Conservation (phyloP, 2,797 vertebrate genomes). For the Etheostoma perlongum region DNA sequence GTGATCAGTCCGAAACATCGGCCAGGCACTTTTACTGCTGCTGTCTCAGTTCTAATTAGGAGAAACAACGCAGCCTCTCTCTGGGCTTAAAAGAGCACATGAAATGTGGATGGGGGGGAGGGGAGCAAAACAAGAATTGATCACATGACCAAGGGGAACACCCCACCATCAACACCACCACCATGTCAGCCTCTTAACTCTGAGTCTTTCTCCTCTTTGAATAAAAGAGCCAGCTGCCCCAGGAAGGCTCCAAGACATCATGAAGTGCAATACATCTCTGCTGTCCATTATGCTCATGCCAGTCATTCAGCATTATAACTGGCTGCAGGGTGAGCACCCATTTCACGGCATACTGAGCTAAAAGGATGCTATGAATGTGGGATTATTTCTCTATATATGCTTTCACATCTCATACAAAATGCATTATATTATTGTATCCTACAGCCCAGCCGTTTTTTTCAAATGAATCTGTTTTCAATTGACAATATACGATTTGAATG, state of each 20-base stretch:
- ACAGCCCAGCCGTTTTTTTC: conserved; percentile 9
- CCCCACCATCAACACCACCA: conserved; percentile 19
- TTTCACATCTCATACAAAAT: conserved; percentile 35
- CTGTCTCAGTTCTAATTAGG: conserved; percentile 75
- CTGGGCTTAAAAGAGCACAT: conserved; percentile 56
- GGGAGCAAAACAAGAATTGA: conserved; percentile 24
- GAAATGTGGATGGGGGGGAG: conserved; percentile 13
- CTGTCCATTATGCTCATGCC: conserved; percentile 41
- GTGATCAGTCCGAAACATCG: conserved; percentile 63
- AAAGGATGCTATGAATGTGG: conserved; percentile 32
- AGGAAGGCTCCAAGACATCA: conserved; percentile 48
- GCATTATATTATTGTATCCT: conserved; percentile 35
- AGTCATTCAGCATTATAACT: conserved; percentile 34
- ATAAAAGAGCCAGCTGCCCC: conserved; percentile 49
- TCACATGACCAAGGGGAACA: conserved; percentile 48
- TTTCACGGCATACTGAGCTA: conserved; percentile 33
- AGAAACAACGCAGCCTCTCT: conserved; percentile 51
- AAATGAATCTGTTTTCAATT: conserved; percentile 14
- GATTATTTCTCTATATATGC: conserved; percentile 41
- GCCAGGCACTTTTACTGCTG: conserved; percentile 78
- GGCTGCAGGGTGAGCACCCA: conserved; percentile 53
- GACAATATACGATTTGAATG: conserved; percentile 1
- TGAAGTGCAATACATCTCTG: conserved; percentile 39
- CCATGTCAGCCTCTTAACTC: conserved; percentile 35
- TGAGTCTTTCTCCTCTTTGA: conserved; percentile 37